Evolutionary conservation across 2,888 invertebrate species (phyloP), one percentile per base, ranked within the genome.

Genomic region (Lasioglossum vierecki): DNA sequence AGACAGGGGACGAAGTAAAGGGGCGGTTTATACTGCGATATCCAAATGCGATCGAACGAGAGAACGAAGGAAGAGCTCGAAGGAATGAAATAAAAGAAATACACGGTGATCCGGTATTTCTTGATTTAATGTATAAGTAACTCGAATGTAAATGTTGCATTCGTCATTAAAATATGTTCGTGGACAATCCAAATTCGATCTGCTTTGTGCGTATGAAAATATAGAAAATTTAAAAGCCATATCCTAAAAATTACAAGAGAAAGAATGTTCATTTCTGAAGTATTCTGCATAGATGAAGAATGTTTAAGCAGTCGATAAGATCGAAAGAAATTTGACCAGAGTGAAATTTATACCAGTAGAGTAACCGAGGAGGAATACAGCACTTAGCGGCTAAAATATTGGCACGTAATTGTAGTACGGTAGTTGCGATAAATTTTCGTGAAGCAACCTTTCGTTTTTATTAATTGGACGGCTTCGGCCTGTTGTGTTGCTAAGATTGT

Each of bases 21-120:
- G 71, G 60, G 77, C 66, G 76, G 82, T 82, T 87, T 85, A 87
- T 85, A 81, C 63, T 46, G 77, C 84, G 82, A 80, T 84, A 88
- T 88, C 76, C 86, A 86, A 88, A 88, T 88, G 79, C 84, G 86
- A 86, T 88, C 83, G 88, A 80, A 83, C 79, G 75, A 75, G 75
- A 60, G 75, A 60, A 68, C 60, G 73, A 46, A 53, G 39, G 75
- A 60, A 44, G 46, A 41, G 75, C 39, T 35, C 3, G 80, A n/a
- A 57, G 70, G 41, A 70, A 41, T 22, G 68, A 68, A 68, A 68
- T 70, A 70, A 70, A 70, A 41, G 41, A 13, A 70, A 70, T 41
- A 70, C 41, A 41, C 39, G 41, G 70, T 41, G 70, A 11, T n/a
- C n/a, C 70, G 39, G n/a, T n/a, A 70, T n/a, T 70, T 0, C 41